Conservation (phyloP, 2,888 invertebrate genomes). For the Caenorhabditis auriculariae region DNA sequence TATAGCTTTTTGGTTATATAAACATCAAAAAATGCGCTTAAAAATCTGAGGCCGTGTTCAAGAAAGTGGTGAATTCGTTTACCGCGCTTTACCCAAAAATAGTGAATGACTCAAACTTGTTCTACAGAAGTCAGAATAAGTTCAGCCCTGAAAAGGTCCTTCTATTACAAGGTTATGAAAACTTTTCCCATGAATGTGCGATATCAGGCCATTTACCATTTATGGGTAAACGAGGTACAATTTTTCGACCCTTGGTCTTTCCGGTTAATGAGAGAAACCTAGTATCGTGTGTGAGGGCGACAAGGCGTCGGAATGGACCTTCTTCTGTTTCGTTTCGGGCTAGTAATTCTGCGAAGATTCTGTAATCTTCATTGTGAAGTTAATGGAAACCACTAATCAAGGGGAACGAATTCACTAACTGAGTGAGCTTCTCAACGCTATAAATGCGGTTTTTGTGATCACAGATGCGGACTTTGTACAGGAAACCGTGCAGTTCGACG, state of each 20-base stretch:
- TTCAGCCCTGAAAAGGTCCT: too few species aligned
- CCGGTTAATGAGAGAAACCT: too few species aligned
- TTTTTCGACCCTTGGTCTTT: too few species aligned
- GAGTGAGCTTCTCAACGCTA: constrained; percentile 35
- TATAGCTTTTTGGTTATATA: too few species aligned
- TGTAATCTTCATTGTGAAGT: constrained; percentile 16
- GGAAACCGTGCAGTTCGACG: constrained; percentile 38
- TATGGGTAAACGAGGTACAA: too few species aligned
- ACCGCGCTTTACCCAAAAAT: neutral
- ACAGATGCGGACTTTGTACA: constrained; percentile 47
- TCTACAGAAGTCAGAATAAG: too few species aligned
- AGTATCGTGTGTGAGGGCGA: constrained; percentile 43
- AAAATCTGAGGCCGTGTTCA: too few species aligned
- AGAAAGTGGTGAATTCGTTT: too few species aligned
- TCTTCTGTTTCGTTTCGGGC: constrained; percentile 32
- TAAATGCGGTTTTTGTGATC: constrained; percentile 36
- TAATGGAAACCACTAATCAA: neutral
- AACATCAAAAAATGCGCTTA: too few species aligned
- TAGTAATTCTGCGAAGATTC: constrained; percentile 51
- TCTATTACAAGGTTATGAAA: too few species aligned
- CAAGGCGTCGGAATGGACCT: constrained; percentile 14
- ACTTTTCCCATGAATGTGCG: too few species aligned
- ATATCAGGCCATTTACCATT: too few species aligned
- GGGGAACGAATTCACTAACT: constrained; percentile 22
- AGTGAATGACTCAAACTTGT: neutral